Percentiles rank a stretch among this genome's conserved stretches.
Conservation (phyloP, 1,140 invertebrate species). For the Euwallacea similis region DNA sequence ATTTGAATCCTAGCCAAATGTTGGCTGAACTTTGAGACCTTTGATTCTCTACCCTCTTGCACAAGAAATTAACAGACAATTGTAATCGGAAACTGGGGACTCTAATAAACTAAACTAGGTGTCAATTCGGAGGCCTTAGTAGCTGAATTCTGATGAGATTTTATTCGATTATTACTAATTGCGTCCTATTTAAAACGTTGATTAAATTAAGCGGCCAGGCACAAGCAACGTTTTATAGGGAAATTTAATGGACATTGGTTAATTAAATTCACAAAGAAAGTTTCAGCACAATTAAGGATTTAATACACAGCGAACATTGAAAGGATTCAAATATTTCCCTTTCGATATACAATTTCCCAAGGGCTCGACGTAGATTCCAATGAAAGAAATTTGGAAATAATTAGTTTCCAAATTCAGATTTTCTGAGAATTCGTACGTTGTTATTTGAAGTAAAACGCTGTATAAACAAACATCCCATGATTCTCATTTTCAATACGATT, state of each 20-base stretch:
- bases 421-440: not conserved
- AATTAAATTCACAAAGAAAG: not conserved
- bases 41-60: conserved; percentile 9
- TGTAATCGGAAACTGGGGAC: conserved; percentile 14
- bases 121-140: conserved; percentile 12
- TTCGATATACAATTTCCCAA: not conserved
- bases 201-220: not conserved
- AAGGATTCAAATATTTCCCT: conserved; percentile 1
- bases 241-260: not conserved
- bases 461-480: conserved; percentile 30
- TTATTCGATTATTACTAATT: conserved; percentile 6
- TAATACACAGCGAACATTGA: not conserved
- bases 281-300: not conserved
- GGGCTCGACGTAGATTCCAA: not conserved
- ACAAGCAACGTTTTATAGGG: too few relatives aligned
- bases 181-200: not conserved
- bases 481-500: conserved; percentile 34
- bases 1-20: conserved; percentile 24
- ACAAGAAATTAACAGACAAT: conserved; percentile 21
- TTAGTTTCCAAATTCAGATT: conserved; percentile 16
- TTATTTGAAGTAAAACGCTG: conserved; percentile 24
- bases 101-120: conserved; percentile 23
- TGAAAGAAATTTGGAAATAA: conserved; percentile 13
- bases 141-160: conserved; percentile 4
- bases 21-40: conserved; percentile 15